phyloP scores from a whole-genome alignment of 2,888 invertebrate species.

The Sussaba pulchella region DNA sequence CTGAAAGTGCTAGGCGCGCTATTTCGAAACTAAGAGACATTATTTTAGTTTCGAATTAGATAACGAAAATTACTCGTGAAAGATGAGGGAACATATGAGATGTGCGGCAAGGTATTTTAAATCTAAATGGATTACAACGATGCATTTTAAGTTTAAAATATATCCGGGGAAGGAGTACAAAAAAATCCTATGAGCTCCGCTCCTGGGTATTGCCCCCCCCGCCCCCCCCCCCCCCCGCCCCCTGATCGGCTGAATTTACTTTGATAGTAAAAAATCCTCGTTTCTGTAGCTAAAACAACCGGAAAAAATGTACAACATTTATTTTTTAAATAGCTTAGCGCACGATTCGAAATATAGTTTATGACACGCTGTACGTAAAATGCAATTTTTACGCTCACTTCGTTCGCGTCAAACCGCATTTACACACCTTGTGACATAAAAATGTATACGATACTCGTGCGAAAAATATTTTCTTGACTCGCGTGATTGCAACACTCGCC shows the following conservation, averaged over 20 bases:
- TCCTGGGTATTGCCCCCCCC: not conserved
- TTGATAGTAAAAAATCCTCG: not conserved
- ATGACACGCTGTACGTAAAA: too few species aligned
- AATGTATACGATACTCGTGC: too few species aligned
- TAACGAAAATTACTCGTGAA: not conserved
- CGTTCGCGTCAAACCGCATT: too few species aligned
- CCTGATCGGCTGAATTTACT: slow-evolving; percentile 11
- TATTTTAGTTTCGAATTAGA: slow-evolving; percentile 34
- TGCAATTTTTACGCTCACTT: too few species aligned
- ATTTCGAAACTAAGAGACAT: slow-evolving; percentile 38
- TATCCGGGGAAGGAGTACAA: not conserved
- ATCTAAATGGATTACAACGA: too few species aligned
- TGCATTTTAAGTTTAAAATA: too few species aligned
- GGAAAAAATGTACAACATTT: not conserved
- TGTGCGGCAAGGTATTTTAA: too few species aligned
- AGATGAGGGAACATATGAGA: not conserved
- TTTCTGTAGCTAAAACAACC: not conserved
- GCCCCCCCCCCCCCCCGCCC: too few species aligned
- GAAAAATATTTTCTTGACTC: too few species aligned
- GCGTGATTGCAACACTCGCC: not conserved
- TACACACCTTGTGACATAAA: too few species aligned
- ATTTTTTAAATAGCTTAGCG: not conserved
- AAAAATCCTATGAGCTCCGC: slow-evolving; percentile 6
- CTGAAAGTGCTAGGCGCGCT: slow-evolving; percentile 35
- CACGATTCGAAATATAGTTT: not conserved